phyloP scores from a whole-genome alignment of 1,140 invertebrate species.

The Wasmannia auropunctata region DNA sequence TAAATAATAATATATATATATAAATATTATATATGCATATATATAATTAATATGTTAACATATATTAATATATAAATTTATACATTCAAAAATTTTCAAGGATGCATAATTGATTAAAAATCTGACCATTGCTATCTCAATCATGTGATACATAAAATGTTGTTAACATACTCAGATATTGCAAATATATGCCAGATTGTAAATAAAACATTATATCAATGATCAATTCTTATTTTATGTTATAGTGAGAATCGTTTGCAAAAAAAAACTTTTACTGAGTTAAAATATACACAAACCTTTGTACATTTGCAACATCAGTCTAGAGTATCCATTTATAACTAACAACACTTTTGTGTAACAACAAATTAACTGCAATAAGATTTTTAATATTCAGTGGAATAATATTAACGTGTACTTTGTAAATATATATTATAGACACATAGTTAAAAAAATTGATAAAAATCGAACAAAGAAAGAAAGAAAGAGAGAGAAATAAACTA shows the following conservation, averaged over 20 bases:
- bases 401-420: conserved; percentile 11
- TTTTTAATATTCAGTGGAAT: conserved; percentile 18
- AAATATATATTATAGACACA: neutral
- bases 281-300: neutral
- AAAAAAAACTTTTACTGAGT: neutral
- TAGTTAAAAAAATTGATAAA: neutral
- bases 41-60: neutral
- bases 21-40: neutral
- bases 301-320: neutral
- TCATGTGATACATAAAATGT: conserved; percentile 60
- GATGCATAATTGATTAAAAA: neutral
- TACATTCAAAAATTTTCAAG: conserved; percentile 25
- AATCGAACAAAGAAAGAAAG: neutral
- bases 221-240: neutral
- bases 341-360: neutral
- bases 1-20: no score
- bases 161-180: conserved; percentile 61
- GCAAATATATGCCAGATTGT: conserved; percentile 74
- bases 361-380: conserved; percentile 23
- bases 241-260: neutral
- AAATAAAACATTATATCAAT: conserved; percentile 75
- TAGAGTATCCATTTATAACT: neutral
- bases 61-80: conserved; percentile 1
- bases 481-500: neutral
- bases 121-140: conserved; percentile 33